These are phyloP conservation scores for Magallana ariakensis DNA, from an alignment of 1,140 invertebrate species.

Conservation along the genomic window DNA sequence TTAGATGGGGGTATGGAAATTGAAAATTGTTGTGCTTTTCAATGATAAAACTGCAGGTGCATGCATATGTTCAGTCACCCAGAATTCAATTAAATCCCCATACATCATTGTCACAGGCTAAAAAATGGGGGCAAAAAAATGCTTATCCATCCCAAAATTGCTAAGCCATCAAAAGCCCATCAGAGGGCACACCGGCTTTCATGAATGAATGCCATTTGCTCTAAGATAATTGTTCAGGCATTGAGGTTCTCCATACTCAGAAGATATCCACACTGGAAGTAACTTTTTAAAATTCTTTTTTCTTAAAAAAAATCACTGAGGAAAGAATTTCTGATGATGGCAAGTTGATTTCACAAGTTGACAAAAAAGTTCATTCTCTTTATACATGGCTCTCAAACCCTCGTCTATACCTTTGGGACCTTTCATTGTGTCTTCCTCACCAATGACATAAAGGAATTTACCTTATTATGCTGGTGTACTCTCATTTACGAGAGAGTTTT, in stretches of 20 bases:
- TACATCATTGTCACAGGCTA: constrained; percentile 9
- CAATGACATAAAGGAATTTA: neutral
- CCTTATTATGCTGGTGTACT: neutral
- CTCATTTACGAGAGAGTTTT: constrained; percentile 1
- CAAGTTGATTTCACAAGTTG: too few species aligned
- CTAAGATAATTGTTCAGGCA: neutral
- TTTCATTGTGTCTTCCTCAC: neutral
- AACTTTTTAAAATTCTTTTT: too few species aligned
- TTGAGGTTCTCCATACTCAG: neutral
- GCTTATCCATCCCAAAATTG: constrained; percentile 14
- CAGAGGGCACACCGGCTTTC: neutral
- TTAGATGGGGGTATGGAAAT: constrained; percentile 19
- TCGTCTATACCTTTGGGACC: neutral
- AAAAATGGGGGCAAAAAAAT: constrained; percentile 1
- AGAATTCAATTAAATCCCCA: constrained; percentile 31
- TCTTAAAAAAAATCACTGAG: too few species aligned
- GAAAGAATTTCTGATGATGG: too few species aligned
- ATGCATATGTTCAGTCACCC: constrained; percentile 13
- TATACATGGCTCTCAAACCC: too few species aligned
- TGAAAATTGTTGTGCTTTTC: constrained; percentile 19
- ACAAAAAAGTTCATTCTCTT: too few species aligned
- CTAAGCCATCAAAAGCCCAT: neutral
- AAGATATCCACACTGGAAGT: neutral
- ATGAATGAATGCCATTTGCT: neutral
- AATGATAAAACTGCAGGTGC: constrained; percentile 1